These are phyloP conservation scores for Diglossa cyanea DNA, from an alignment of 2,797 vertebrate genomes.

Conservation along the genomic window DNA sequence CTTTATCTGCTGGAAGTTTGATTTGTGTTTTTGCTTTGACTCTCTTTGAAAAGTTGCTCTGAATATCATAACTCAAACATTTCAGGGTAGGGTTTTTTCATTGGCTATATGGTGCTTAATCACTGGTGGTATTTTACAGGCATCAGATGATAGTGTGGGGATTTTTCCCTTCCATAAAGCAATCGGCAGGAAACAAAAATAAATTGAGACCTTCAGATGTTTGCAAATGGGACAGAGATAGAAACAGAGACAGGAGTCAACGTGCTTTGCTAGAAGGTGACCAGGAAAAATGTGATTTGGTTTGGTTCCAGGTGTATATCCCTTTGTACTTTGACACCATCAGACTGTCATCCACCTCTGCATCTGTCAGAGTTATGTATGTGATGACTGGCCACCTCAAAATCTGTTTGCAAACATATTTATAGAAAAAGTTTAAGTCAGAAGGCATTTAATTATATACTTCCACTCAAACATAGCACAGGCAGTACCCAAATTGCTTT, in stretches of 20 bases:
- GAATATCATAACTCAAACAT: neutral
- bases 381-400: neutral
- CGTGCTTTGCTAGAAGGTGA: neutral
- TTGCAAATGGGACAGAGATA: neutral
- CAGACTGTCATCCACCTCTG: neutral
- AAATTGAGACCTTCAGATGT: neutral
- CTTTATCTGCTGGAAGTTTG: conserved; percentile 3
- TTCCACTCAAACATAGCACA: neutral
- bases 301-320: neutral
- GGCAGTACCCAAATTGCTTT: neutral
- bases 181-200: neutral
- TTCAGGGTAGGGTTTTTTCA: neutral
- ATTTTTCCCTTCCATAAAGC: neutral
- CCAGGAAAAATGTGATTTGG: neutral
- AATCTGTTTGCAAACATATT: neutral
- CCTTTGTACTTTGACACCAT: neutral
- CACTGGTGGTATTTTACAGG: neutral
- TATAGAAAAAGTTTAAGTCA: neutral
- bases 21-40: neutral
- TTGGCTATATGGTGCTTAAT: neutral
- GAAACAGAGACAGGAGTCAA: neutral
- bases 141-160: neutral
- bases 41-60: neutral
- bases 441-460: neutral
- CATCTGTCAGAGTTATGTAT: neutral